These are phyloP conservation scores for Sphaeramia orbicularis DNA, from an alignment of 2,797 vertebrate genomes.

Conservation along the genomic window DNA sequence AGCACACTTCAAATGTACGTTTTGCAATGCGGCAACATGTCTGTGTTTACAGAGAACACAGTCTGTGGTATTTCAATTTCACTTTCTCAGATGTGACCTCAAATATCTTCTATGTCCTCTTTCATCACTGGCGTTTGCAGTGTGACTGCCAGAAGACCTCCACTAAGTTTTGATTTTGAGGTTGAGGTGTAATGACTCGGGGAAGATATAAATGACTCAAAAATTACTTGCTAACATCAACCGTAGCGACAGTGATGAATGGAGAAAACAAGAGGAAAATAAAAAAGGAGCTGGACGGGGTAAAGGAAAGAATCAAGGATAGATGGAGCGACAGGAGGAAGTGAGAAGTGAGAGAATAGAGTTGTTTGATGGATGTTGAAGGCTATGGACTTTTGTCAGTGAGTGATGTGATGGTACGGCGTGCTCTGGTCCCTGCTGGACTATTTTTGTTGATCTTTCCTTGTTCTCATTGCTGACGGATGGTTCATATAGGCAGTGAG, in stretches of 20 bases:
- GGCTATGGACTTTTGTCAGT: conserved; percentile 67
- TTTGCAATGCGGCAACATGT: conserved; percentile 47
- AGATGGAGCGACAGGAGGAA: conserved; percentile 57
- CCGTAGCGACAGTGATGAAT: conserved; percentile 51
- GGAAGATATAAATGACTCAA: conserved; percentile 63
- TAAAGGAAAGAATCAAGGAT: conserved; percentile 44
- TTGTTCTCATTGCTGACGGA: conserved; percentile 76
- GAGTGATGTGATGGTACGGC: conserved; percentile 60
- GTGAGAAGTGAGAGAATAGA: conserved; percentile 66
- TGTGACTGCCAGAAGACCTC: conserved; percentile 59
- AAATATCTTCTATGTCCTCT: conserved; percentile 44
- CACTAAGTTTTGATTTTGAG: conserved; percentile 64
- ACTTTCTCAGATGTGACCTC: conserved; percentile 50
- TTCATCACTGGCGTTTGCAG: conserved; percentile 44
- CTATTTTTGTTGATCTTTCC: conserved; percentile 77
- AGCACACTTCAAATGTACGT: conserved; percentile 18
- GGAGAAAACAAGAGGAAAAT: conserved; percentile 49
- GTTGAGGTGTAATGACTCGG: conserved; percentile 66
- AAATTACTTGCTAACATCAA: conserved; percentile 56
- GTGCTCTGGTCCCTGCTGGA: conserved; percentile 64
- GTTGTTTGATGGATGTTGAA: conserved; percentile 66
- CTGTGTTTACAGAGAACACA: conserved; percentile 44
- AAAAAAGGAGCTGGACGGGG: conserved; percentile 24
- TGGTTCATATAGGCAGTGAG: conserved; percentile 70
- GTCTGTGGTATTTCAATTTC: conserved; percentile 37